Base-by-base conservation (phyloP, 1,140 invertebrate genomes). In the Pectinophora gossypiella region DNA sequence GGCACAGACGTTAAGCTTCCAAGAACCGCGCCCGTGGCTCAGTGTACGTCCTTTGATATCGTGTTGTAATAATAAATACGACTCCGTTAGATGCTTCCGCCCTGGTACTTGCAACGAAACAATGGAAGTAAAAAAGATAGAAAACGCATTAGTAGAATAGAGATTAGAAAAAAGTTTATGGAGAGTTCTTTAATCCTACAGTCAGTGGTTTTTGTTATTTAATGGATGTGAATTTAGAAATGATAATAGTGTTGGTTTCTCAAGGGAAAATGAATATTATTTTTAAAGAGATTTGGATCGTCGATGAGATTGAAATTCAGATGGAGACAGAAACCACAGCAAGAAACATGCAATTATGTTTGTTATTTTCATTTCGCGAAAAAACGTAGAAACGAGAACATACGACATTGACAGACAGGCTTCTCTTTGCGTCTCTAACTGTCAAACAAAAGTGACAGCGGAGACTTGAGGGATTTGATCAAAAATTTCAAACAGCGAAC, bases 111-210 rank as follows among this genome's bases (percentile, higher is more conserved):
- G 27, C 27, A 12, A 6, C n/a, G 16, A 19, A 40, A 40, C 38
- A 40, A 40, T 40, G 38, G 13, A 9, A 16, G 10, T 9, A 16
- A 40, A 40, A 40, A 40, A 40, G 38, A 40, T 40, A 40, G 38
- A 40, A 40, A 40, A 40, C 38, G 38, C 38, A 40, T 40, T 40
- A 40, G 38, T 32, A 32, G 27, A 32, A 32, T 32, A 32, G 27
- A 32, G 27, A 32, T 32, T 32, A 32, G 27, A 32, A 32, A n/a
- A 32, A 32, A 32, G 27, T 32, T 32, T 32, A 32, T 32, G 27
- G 27, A 32, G 27, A 32, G 27, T 32, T n/a, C n/a, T n/a, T 32
- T 32, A 32, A 32, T 32, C 27, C 27, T 32, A 32, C 27, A 2
- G 27, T 12, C 9, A n/a, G n/a, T 9, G n/a, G 27, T 32, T 32